Evolutionary conservation across 2,888 invertebrate genomes (phyloP), one percentile per base, ranked within the genome.

Genomic region (Cheilosia soror): DNA sequence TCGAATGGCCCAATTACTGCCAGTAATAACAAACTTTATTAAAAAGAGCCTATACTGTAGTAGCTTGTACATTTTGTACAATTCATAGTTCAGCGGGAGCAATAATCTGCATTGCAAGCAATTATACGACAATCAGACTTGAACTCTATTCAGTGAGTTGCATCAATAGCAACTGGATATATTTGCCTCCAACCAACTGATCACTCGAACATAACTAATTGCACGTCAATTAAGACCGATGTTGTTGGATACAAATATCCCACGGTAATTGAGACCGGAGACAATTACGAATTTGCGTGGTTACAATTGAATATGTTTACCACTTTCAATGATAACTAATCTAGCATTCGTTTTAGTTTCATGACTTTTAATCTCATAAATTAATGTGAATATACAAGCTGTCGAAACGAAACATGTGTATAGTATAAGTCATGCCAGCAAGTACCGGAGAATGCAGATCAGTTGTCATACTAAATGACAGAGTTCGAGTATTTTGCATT

Each of bases 211-310:
- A 27, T 4, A 62, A 29, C 5, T 27, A 44, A 62, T 44, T 29
- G 31, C 20, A 40, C 7, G 13, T 13, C 42, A 68, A 68, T 68
- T 68, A 42, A 55, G 42, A 9, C 9, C 55, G 31, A 68, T 20
- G 31, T n/a, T 55, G 31, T 44, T 44, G 15, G 11, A 40, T 15
- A 20, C 42, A 53, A 31, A 29, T 42, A 44, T 68, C 68, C 15
- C 68, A 68, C 68, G 68, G 13, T 55, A 68, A 68, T 68, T 68
- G 53, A 51, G 15, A 53, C 37, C 15, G 7, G 29, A 40, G 27
- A 42, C 55, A 44, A 25, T 13, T 27, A 11, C 31, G n/a, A 15
- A 4, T 37, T 37, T 11, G 40, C 27, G 7, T 42, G 29, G 7
- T 5, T 40, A 13, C 66, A 53, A 66, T 29, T 55, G 27, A 55